Base-by-base conservation (phyloP, 2,888 invertebrate species). In the Lepeophtheirus nordmannii region DNA sequence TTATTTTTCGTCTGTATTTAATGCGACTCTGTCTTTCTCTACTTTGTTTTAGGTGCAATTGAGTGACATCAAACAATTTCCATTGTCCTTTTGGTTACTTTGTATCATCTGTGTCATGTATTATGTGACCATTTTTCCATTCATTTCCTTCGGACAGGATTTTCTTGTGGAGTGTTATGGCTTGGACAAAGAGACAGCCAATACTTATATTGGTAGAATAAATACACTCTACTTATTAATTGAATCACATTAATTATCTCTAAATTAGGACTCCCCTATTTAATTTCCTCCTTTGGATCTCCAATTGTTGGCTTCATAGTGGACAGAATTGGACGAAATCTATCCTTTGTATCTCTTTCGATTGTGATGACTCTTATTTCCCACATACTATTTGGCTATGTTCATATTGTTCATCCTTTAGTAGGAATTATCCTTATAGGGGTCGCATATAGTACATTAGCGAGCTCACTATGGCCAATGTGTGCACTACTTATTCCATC, bases 91-190 rank as follows among this genome's bases (percentile, higher is more conserved):
- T 75, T 97, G 96, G 96, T 79, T 96, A 70, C 81, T 96, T 14
- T 83, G 86, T 59, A 76, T 88, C 7, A 87, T 96, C 69, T 94
- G 94, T 77, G 89, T 96, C 1, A 82, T 88, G 1, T 97, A 93
- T 76, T 97, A 97, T 75, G 85, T 93, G 58, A 87, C 94, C 9
- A 89, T 97, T 70, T 96, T 96, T 75, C 94, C 96, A 3, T 96
- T 97, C 74, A 87, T 97, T 73, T 89, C 89, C 1, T 78, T 96
- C 67, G 96, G 91, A 76, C 86, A 93, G 75, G 83, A 87, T 65
- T 96, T 93, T 77, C 94, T 91, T 73, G 85, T 85, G 74, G 79
- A 84, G 67, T 89, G 90, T 74, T 96, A 86, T 73, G 81, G 82
- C 62, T 82, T 85, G 71, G 73, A 77, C 0, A 82, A 88, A 0